Base-by-base conservation (phyloP, 2,888 invertebrate genomes). In the Bugulina stolonifera region DNA sequence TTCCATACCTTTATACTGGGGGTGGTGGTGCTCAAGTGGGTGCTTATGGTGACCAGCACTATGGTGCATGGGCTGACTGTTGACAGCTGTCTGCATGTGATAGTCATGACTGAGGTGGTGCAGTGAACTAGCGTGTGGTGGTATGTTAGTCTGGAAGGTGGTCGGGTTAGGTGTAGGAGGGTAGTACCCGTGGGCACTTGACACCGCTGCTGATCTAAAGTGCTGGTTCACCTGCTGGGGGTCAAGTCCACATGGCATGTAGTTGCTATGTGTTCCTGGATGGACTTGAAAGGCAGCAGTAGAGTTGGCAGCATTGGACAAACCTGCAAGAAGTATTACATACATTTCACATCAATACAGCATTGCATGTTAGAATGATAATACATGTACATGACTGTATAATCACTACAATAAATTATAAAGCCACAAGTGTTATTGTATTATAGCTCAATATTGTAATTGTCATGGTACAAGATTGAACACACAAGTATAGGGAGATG, bases 291-390 rank as follows among this genome's bases (percentile, higher is more conserved):
- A 64, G 3, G 64, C 64, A 10, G 64, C 27, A 2, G 64, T n/a
- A 25, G 64, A 32, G 64, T 64, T 64, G 64, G 64, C 55, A 55
- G 55, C 34, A 64, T 64, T 64, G 25, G 64, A 64, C 5, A 64
- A 64, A 64, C 64, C 64, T 64, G 5, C 10, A 64, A 32, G 5
- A 14, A 64, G 5, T 27, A 64, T 43, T 5, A 10, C 18, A 43
- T 43, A 43, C 43, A n/a, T n/a, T n/a, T n/a, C n/a, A n/a, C n/a
- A n/a, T n/a, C n/a, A n/a, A n/a, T n/a, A n/a, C n/a, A n/a, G n/a
- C n/a, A n/a, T n/a, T n/a, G n/a, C n/a, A n/a, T n/a, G n/a, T n/a
- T n/a, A n/a, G n/a, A n/a, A n/a, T n/a, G n/a, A n/a, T n/a, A n/a
- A n/a, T n/a, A n/a, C n/a, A n/a, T n/a, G n/a, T n/a, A n/a, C n/a